Percentiles rank a stretch among this genome's conserved stretches.
These are phyloP conservation scores for Drosophila longiperda DNA, from an alignment of 2,888 invertebrate genomes.

Conservation along the genomic window DNA sequence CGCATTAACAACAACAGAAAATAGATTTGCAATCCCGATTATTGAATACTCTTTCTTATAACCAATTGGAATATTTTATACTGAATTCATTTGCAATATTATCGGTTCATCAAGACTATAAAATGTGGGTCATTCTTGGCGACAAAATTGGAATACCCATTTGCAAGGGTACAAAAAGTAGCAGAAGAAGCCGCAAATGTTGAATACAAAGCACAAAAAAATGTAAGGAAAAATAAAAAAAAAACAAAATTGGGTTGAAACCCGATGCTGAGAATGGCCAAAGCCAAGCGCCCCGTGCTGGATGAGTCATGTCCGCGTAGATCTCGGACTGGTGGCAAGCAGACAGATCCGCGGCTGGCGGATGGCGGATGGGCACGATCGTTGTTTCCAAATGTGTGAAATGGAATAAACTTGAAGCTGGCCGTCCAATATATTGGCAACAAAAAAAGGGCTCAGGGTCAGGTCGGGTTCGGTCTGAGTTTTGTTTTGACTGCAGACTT, in stretches of 20 bases:
- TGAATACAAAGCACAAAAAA: slow-evolving; percentile 2
- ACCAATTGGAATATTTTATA: neutral
- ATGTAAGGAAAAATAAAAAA: neutral
- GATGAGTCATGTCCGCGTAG: slow-evolving; percentile 54
- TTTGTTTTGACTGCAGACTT: slow-evolving; percentile 54
- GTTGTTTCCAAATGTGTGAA: slow-evolving; percentile 44
- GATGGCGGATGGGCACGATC: slow-evolving; percentile 51
- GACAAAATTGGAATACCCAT: neutral
- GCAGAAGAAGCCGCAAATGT: slow-evolving; percentile 41
- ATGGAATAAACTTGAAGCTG: slow-evolving; percentile 33
- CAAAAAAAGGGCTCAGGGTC: slow-evolving; percentile 64
- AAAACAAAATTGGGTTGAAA: slow-evolving; percentile 54
- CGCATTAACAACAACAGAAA: slow-evolving; percentile 56
- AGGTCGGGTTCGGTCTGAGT: slow-evolving; percentile 4
- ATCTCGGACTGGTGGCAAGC: slow-evolving; percentile 24
- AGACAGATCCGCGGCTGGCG: slow-evolving; percentile 7
- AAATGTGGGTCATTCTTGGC: neutral
- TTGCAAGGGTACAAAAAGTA: neutral
- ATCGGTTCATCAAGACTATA: neutral
- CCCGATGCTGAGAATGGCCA: slow-evolving; percentile 38
- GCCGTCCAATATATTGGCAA: slow-evolving; percentile 39
- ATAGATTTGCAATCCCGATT: neutral
- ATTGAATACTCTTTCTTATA: neutral
- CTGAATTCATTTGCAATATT: neutral
- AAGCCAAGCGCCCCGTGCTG: slow-evolving; percentile 25